Percentiles rank a stretch among this genome's conserved stretches.
These are phyloP conservation scores for Drosophila leonis DNA, from an alignment of 2,888 invertebrate genomes.

Conservation along the genomic window DNA sequence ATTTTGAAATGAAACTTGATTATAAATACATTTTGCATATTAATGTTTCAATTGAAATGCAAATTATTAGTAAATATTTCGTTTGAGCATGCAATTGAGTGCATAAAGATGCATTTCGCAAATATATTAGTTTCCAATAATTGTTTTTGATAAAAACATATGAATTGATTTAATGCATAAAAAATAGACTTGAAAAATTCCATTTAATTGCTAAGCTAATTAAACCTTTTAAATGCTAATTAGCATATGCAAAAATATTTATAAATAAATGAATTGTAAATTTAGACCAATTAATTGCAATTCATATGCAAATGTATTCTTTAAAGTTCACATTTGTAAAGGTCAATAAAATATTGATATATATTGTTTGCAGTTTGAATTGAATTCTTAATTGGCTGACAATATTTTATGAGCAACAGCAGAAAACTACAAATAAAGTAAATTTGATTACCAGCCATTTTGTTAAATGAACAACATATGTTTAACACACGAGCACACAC, in stretches of 20 bases:
- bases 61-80: background rate
- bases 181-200: background rate
- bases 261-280: background rate
- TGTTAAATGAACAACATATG: conserved; percentile 27
- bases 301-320: background rate
- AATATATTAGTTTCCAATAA: background rate
- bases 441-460: conserved; percentile 2
- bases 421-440: background rate
- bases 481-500: background rate
- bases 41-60: background rate
- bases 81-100: background rate
- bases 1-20: too few species aligned
- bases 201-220: background rate
- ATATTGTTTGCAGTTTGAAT: background rate
- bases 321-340: background rate
- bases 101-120: background rate
- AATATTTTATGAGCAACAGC: background rate
- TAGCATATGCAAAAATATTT: background rate
- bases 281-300: background rate
- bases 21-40: background rate
- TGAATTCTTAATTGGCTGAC: conserved; percentile 1
- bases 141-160: background rate
- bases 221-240: background rate
- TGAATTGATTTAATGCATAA: background rate
- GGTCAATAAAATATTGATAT: background rate